Base-by-base conservation (phyloP, 2,113 vertebrate genomes). In the Zingel zingel region DNA sequence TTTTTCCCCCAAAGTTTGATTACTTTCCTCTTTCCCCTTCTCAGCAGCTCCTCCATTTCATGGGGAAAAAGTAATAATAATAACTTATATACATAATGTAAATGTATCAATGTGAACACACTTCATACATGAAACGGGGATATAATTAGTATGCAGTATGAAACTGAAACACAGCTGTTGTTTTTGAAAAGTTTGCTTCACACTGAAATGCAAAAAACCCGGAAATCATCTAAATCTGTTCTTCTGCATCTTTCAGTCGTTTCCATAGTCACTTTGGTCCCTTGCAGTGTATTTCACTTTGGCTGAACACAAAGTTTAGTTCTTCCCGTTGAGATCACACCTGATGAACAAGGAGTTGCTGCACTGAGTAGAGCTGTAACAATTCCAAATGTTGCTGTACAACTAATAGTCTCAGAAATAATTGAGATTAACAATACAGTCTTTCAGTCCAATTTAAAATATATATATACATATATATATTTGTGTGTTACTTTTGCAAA, bases 151-250 rank as follows among this genome's bases (percentile, higher is more conserved):
- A 13, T 45, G 53, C 13, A 8, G 54, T 47, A 23, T 47, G 23
- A 27, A 27, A 47, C 3, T 72, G 39, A 58, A 59, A 58, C 33
- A 13, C 47, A 71, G 53, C 68, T 45, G 68, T 71, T 56, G 53
- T 71, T 70, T 56, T 56, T 70, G 21, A 56, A 43, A 43, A 18
- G 51, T 43, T 56, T 8, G 14, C 6, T 10, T 43, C 33, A 50
- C 21, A 10, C 13, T 21, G 8, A 39, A 68, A 36, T 57, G 33
- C 5, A 43, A 33, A 50, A 47, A 57, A 25, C 69, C 69, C 30
- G 56, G 43, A 30, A 30, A 50, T 43, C 6, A 13, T 12, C n/a
- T 33, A 2, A 59, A 61, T 18, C 9, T 72, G 1, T 27, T 25
- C 33, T 43, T 25, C 33, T 57, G n/a, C 33, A 25, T 27, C 53